Percentiles rank a stretch among this genome's conserved stretches.
Conservation (phyloP, 2,113 vertebrate genomes). For the Labrus mixtus region DNA sequence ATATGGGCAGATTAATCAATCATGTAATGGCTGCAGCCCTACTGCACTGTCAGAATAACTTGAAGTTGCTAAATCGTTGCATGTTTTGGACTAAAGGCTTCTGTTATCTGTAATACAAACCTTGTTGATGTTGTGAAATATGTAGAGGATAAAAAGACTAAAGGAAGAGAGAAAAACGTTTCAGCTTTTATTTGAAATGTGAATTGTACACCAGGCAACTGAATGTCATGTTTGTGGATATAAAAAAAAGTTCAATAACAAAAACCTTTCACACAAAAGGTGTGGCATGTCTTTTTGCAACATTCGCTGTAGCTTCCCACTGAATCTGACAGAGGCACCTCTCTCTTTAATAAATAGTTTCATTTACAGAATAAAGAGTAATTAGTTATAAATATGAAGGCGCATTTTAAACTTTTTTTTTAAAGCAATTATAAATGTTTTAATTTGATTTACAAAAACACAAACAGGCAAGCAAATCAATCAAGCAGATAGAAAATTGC, state of each 20-base stretch:
- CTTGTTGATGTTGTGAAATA: neutral
- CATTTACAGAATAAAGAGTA: slow-evolving; percentile 78
- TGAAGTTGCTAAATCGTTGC: neutral
- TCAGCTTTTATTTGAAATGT: slow-evolving; percentile 85
- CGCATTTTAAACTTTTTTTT: slow-evolving; percentile 63
- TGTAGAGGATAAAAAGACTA: neutral
- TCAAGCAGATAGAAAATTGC: slow-evolving; percentile 84
- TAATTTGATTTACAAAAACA: slow-evolving; percentile 70
- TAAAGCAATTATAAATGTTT: slow-evolving; percentile 82
- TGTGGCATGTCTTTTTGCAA: slow-evolving; percentile 74
- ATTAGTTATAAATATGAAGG: slow-evolving; percentile 84
- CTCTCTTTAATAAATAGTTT: slow-evolving; percentile 83
- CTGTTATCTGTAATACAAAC: neutral
- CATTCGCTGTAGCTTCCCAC: slow-evolving; percentile 67
- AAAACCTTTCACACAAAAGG: slow-evolving; percentile 82
- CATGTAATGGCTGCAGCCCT: too few relatives aligned
- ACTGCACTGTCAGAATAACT: too few relatives aligned
- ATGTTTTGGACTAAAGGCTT: too few relatives aligned
- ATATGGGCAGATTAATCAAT: too few relatives aligned
- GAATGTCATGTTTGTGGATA: slow-evolving; percentile 83
- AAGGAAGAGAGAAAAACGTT: slow-evolving; percentile 17
- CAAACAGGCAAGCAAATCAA: slow-evolving; percentile 83
- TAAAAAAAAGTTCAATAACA: slow-evolving; percentile 85
- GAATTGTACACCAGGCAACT: slow-evolving; percentile 80
- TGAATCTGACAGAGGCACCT: slow-evolving; percentile 74